Percentiles rank a stretch among this genome's conserved stretches.
phyloP scores from a whole-genome alignment of 2,113 vertebrate genomes.

The Arothron firmamentum region DNA sequence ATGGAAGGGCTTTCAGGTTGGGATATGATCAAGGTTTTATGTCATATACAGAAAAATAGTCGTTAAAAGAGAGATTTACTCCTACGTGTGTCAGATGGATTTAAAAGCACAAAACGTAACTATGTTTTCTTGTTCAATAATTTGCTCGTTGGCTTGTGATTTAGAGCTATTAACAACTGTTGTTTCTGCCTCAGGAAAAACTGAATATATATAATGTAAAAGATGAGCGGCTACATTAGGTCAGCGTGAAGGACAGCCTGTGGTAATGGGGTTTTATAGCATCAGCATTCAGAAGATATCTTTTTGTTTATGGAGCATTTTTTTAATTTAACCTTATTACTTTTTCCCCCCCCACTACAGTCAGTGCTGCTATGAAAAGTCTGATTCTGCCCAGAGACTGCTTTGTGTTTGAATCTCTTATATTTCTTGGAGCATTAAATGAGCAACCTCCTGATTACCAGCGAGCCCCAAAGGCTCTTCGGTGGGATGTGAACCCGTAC shows the following conservation, averaged over 20 bases:
- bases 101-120: neutral
- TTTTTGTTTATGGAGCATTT: constrained; percentile 14
- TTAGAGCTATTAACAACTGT: constrained; percentile 1
- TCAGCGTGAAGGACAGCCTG: neutral
- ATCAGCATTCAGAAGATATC: constrained; percentile 27
- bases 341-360: constrained; percentile 14
- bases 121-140: constrained; percentile 5
- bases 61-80: neutral
- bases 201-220: constrained; percentile 10
- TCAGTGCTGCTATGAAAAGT: constrained; percentile 25
- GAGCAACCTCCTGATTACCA: constrained; percentile 22
- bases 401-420: constrained; percentile 34
- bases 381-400: constrained; percentile 22
- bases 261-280: constrained; percentile 1
- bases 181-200: constrained; percentile 6
- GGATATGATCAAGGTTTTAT: constrained; percentile 2
- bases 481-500: constrained; percentile 1
- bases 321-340: neutral
- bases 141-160: constrained; percentile 12
- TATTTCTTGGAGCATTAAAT: constrained; percentile 21
- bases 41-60: neutral
- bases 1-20: neutral
- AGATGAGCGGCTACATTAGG: constrained; percentile 5
- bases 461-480: constrained; percentile 26
- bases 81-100: neutral